phyloP scores from a whole-genome alignment of 1,140 invertebrate species.

The Caenorhabditis inopinata region DNA sequence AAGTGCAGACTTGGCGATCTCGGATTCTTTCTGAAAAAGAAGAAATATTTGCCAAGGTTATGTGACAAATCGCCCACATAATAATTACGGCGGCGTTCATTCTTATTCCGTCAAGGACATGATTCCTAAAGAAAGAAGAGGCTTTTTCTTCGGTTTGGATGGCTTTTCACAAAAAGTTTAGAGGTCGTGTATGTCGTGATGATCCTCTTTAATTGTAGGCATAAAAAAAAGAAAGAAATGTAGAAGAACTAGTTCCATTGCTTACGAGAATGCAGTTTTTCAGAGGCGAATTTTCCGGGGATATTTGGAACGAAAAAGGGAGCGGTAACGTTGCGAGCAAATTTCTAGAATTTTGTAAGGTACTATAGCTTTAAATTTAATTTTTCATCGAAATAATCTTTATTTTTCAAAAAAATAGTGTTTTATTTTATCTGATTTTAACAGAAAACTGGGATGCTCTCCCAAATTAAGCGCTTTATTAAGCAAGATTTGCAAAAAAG shows the following conservation, averaged over 20 bases:
- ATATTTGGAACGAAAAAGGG: not conserved
- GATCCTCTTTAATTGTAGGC: conserved; percentile 10
- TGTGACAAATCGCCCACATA: not conserved
- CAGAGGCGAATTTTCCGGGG: not conserved
- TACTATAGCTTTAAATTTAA: no score
- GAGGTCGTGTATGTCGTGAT: not conserved
- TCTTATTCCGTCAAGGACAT: conserved; percentile 22
- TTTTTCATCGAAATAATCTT: no score
- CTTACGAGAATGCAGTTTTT: not conserved
- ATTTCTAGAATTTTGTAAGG: no score
- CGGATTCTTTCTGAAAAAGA: conserved; percentile 14
- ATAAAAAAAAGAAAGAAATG: not conserved
- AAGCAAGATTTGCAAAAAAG: no score
- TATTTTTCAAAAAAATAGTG: no score
- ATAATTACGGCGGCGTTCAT: conserved; percentile 3
- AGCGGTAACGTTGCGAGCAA: not conserved
- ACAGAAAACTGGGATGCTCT: no score
- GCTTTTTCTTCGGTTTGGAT: not conserved
- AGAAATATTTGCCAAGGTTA: conserved; percentile 8
- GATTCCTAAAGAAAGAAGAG: not conserved
- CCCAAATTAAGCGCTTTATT: no score
- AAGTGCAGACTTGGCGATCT: not conserved
- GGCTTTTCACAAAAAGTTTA: conserved; percentile 22
- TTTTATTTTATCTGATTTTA: no score
- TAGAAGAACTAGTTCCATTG: not conserved